Evolutionary conservation across 2,888 invertebrate genomes (phyloP).

Genomic region (Amphipyra tragopoginis): DNA sequence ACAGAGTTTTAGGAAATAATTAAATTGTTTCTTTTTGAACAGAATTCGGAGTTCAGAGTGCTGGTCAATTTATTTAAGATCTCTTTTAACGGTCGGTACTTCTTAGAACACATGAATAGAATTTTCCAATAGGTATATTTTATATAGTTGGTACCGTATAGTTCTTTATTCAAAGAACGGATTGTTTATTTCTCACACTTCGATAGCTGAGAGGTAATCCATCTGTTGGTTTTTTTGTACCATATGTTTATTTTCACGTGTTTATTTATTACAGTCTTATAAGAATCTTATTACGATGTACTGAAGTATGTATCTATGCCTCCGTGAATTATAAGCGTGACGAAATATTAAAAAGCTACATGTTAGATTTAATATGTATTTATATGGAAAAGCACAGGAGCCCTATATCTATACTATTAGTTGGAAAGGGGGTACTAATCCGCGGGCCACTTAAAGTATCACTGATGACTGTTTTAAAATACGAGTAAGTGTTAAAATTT

Average conservation of each 20-base stretch:
- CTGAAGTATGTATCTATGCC: neutral
- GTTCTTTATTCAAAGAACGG: conserved; percentile 31
- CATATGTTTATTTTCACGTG: conserved; percentile 34
- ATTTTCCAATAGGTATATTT: conserved; percentile 21
- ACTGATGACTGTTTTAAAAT: no score
- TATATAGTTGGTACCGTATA: no score
- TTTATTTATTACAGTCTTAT: conserved; percentile 19
- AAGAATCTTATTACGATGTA: conserved; percentile 12
- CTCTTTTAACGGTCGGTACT: conserved; percentile 6
- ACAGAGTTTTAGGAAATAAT: conserved; percentile 11
- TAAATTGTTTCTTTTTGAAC: conserved; percentile 7
- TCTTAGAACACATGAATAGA: conserved; percentile 18
- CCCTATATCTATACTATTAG: no score
- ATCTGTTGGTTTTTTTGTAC: conserved; percentile 41
- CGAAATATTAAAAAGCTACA: neutral
- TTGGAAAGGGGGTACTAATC: no score
- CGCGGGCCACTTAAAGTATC: no score
- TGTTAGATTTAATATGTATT: no score
- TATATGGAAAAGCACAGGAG: no score
- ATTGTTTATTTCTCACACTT: conserved; percentile 47
- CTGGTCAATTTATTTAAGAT: conserved; percentile 15
- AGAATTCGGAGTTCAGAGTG: neutral
- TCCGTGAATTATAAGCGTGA: neutral
- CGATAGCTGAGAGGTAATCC: conserved; percentile 41
- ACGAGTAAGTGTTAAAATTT: no score